Evolutionary conservation across 1,140 invertebrate genomes (phyloP).

Genomic region (Paracyclopina nana): DNA sequence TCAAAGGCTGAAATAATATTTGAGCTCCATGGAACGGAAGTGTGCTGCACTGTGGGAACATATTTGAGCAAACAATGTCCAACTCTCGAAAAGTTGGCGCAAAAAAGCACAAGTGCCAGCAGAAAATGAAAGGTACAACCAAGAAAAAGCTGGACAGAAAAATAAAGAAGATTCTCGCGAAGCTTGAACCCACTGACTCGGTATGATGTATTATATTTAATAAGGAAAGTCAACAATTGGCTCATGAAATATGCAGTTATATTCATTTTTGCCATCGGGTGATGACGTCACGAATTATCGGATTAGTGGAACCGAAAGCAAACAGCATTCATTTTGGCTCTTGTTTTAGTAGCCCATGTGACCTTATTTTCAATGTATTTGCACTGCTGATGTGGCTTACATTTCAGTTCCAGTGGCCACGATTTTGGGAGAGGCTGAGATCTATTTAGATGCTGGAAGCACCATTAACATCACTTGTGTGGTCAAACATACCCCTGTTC

Average conservation of each 20-base stretch:
- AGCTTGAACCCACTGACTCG: too few species aligned
- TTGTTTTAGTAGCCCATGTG: neutral
- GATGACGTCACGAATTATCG: neutral
- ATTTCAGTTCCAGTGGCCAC: conserved; percentile 23
- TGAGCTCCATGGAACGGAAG: too few species aligned
- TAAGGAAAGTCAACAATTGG: neutral
- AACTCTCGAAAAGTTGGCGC: too few species aligned
- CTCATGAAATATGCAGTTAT: neutral
- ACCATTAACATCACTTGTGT: conserved; percentile 26
- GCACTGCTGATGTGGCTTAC: neutral
- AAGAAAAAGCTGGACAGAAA: too few species aligned
- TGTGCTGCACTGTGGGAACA: too few species aligned
- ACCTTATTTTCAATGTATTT: neutral
- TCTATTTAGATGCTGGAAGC: conserved; percentile 24
- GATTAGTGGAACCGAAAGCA: neutral
- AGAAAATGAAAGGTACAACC: too few species aligned
- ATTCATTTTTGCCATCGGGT: neutral
- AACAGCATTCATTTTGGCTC: neutral
- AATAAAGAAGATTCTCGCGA: too few species aligned
- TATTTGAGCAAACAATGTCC: too few species aligned
- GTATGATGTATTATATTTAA: too few species aligned
- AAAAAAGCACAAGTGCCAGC: too few species aligned
- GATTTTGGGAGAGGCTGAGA: conserved; percentile 23
- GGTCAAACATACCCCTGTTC: conserved; percentile 24
- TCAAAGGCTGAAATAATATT: too few species aligned